Base-by-base conservation (phyloP, 2,113 vertebrate genomes). In the Actinemys pallida region DNA sequence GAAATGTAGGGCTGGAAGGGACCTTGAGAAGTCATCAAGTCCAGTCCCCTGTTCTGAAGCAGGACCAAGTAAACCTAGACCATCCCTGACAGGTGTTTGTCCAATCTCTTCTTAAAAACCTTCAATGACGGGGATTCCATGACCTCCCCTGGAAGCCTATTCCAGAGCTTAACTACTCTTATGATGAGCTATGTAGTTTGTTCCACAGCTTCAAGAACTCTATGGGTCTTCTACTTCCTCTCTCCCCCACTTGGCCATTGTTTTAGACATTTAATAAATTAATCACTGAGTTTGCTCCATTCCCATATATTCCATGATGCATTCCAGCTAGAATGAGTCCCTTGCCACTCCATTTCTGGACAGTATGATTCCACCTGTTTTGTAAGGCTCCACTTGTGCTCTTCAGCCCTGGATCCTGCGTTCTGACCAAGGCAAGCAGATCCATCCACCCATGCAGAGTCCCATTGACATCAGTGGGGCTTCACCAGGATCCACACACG, bases 371-470 rank as follows among this genome's bases (percentile, higher is more conserved):
- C 10, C 89, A 57, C 76, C n/a, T 25, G 1, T 31, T 49, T 53
- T 31, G 11, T 39, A 17, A 86, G 20, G 53, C 42, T n/a, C 1
- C 1, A 14, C 20, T 19, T 83, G 20, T 24, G 20, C 0, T 84
- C 2, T 0, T 29, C 31, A 31, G 12, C 3, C 20, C 81, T 52
- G 81, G 16, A 25, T 1, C 20, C 5, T 42, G 45, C 12, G n/a
- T 17, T 24, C 25, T 47, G 24, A 25, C 25, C 2, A 4, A 45
- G 12, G 24, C 75, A 78, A 78, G 0, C 90, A 83, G 35, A 86
- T 29, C 35, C 69, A 31, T 52, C 52, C 31, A 35, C 10, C 13
- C 47, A 10, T 0, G 0, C 4, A 81, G 80, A 39, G 42, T 0
- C 45, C 42, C 14, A 69, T 57, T n/a, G 1, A 0, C 9, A 22